phyloP scores from a whole-genome alignment of 92 coral and sea anemone species.

The Palythoa caribaeorum region DNA sequence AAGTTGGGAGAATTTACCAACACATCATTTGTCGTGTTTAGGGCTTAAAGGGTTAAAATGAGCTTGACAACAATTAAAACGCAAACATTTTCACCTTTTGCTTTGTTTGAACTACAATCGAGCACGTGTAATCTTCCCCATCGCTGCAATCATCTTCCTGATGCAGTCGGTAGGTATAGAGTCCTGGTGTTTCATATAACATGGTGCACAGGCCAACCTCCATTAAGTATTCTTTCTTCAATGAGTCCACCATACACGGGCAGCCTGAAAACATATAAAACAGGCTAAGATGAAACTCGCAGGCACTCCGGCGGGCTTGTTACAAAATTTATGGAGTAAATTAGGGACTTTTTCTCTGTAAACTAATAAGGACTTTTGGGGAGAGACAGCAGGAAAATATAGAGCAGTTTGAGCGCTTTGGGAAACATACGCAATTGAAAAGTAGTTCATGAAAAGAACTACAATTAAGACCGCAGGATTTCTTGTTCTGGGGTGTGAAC shows the following conservation, averaged over 20 bases:
- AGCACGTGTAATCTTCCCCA: conserved; percentile 48
- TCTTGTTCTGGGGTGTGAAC: too few relatives aligned
- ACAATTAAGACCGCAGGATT: too few relatives aligned
- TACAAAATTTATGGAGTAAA: not conserved
- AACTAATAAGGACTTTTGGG: too few relatives aligned
- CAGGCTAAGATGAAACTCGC: not conserved
- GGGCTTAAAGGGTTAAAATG: not conserved
- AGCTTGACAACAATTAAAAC: not conserved
- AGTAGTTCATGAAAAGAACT: too few relatives aligned
- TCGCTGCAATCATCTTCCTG: conserved; percentile 26
- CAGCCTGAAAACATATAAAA: conserved; percentile 42
- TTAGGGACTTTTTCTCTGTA: not conserved
- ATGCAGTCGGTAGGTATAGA: conserved; percentile 65
- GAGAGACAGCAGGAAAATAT: too few relatives aligned
- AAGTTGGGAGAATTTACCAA: too few relatives aligned
- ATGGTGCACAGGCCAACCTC: conserved; percentile 56
- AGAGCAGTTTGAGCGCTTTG: too few relatives aligned
- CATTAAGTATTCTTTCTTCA: conserved; percentile 32
- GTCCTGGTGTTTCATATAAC: conserved; percentile 72
- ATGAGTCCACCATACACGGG: conserved; percentile 44
- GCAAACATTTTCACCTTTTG: conserved; percentile 51
- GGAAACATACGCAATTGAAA: too few relatives aligned
- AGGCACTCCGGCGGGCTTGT: not conserved
- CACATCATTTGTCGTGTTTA: too few relatives aligned
- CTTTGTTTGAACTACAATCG: conserved; percentile 72